Base-by-base conservation (phyloP, 2,113 vertebrate species). In the Turnix velox region DNA sequence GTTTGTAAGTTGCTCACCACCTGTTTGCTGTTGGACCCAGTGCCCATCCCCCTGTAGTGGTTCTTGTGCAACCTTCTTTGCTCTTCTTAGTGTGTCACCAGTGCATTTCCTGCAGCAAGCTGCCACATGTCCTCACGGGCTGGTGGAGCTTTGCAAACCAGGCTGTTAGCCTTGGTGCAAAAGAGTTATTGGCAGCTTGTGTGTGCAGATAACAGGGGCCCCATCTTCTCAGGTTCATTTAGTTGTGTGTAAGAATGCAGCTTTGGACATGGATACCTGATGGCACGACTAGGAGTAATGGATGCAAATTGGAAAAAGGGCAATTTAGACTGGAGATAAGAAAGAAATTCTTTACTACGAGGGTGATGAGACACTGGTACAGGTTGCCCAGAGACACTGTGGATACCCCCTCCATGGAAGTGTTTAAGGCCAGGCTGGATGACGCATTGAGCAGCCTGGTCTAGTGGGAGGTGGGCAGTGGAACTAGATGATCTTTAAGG, bases 101-200 rank as follows among this genome's bases (percentile, higher is more conserved):
- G 1, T 15, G 6, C 2, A 0, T 31, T 54, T 54, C 71, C 33
- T 35, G 18, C 24, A 39, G 0, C 4, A 17, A 37, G 57, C 4
- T 13, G 67, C 25, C 17, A 1, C 5, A 24, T 16, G 73, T 65
- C 69, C 73, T 43, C 18, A 3, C 2, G 12, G 24, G 12, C 25
- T 48, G 43, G 48, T 12, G 33, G 61, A 61, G 37, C 35, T 75
- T 30, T 84, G 66, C 54, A 58, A 54, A 65, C 40, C 51, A 37
- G 55, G 1, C 28, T 20, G 3, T 14, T 39, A 30, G 16, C 28
- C 24, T 33, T 10, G n/a, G 17, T 48, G 45, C 33, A 9, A 7
- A 10, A 58, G 39, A 10, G 12, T 55, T 69, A 8, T 2, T 66
- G 67, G 28, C 46, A 24, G 24, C 37, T 72, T 35, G 61, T 27